Conservation (phyloP, 1,140 invertebrate genomes). For the Meloidogyne exigua region DNA sequence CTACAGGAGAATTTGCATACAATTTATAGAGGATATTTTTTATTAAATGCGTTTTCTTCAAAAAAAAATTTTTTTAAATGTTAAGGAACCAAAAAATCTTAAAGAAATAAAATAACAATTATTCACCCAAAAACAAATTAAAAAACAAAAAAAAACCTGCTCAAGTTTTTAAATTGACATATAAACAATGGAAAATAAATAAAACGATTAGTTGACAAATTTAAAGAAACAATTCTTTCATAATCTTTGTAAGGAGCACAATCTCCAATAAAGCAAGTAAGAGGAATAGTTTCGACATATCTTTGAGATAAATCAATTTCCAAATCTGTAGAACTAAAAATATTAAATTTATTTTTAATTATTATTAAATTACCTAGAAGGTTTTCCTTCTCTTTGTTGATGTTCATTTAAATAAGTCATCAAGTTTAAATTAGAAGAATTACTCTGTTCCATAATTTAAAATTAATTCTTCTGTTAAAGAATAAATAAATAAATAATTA, state of each 20-base stretch:
- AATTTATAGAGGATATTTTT: no score
- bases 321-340: background rate
- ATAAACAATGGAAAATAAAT: conserved; percentile 23
- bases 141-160: conserved; percentile 20
- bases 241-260: conserved; percentile 24
- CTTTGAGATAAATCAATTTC: background rate
- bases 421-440: background rate
- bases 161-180: conserved; percentile 28
- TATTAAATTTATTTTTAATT: no score
- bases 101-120: no score
- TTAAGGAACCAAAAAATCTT: no score
- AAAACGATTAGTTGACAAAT: conserved; percentile 32
- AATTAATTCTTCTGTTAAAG: no score
- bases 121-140: no score
- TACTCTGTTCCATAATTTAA: background rate
- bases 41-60: no score
- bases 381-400: background rate
- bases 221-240: conserved; percentile 20
- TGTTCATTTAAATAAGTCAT: background rate
- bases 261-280: conserved; percentile 20
- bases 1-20: no score
- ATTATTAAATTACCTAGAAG: background rate
- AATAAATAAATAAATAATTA: background rate
- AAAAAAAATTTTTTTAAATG: no score
- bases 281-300: conserved; percentile 22